phyloP scores from a whole-genome alignment of 1,140 invertebrate species.

The Drosophila santomea region DNA sequence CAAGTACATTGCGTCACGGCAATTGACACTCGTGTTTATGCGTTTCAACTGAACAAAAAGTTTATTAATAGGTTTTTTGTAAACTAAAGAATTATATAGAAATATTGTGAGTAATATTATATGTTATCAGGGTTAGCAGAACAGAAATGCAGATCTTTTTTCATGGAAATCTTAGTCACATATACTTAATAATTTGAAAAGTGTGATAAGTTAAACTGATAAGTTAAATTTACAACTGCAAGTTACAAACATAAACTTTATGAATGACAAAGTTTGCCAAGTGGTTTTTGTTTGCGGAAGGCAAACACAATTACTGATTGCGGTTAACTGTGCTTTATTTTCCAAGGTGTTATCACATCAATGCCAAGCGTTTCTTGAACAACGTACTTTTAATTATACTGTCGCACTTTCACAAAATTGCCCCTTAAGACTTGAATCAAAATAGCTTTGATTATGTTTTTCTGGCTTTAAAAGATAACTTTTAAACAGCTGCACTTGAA shows the following conservation, averaged over 20 bases:
- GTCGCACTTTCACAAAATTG: neutral
- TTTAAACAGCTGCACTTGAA: neutral
- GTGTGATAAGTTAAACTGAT: neutral
- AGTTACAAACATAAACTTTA: slow-evolving; percentile 27
- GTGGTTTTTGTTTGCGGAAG: slow-evolving; percentile 10
- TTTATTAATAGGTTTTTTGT: too few relatives aligned
- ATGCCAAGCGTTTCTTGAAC: neutral
- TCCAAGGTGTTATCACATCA: slow-evolving; percentile 12
- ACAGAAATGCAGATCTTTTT: too few relatives aligned
- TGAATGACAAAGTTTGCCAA: slow-evolving; percentile 24
- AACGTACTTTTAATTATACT: neutral
- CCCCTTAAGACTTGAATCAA: neutral
- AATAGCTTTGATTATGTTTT: neutral
- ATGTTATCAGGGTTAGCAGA: too few relatives aligned
- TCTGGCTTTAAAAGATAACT: neutral
- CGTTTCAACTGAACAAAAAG: too few relatives aligned
- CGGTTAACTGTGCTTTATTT: slow-evolving; percentile 9
- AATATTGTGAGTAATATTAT: too few relatives aligned
- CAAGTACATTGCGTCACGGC: neutral
- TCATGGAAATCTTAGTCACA: too few relatives aligned
- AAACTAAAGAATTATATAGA: too few relatives aligned
- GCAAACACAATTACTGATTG: slow-evolving; percentile 32
- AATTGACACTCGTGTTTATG: too few relatives aligned
- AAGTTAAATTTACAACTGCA: slow-evolving; percentile 8
- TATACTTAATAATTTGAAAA: too few relatives aligned